Evolutionary conservation across 2,797 vertebrate species (phyloP).

Genomic region (Octomys mimax): DNA sequence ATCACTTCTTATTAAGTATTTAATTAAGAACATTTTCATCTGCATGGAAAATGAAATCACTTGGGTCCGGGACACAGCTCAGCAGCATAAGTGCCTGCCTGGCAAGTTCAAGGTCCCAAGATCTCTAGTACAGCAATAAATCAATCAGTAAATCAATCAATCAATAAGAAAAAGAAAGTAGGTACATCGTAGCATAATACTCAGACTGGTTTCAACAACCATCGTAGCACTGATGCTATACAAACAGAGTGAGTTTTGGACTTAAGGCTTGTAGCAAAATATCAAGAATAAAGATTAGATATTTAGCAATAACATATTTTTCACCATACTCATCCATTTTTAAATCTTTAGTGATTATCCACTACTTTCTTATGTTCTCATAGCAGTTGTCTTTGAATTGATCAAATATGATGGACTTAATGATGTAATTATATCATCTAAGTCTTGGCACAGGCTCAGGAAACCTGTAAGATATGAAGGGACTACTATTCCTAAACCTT

Average conservation of each 20-base stretch:
- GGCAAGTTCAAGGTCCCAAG: too few species aligned
- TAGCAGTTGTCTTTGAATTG: conserved; percentile 22
- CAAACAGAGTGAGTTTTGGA: neutral
- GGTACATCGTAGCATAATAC: neutral
- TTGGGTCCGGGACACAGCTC: neutral
- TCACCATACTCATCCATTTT: neutral
- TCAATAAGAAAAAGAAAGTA: too few species aligned
- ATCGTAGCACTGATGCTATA: neutral
- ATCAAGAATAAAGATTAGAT: neutral
- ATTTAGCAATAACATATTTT: neutral
- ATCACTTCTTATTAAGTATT: neutral
- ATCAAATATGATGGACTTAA: conserved; percentile 3
- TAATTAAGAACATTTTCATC: neutral
- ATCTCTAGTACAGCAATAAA: too few species aligned
- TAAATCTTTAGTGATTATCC: neutral
- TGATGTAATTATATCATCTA: neutral
- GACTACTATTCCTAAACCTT: neutral
- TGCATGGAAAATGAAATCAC: neutral
- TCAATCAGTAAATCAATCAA: too few species aligned
- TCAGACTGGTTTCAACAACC: neutral
- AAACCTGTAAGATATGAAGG: neutral
- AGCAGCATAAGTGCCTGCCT: too few species aligned
- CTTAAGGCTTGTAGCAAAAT: neutral
- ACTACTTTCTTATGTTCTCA: neutral
- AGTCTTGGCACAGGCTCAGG: neutral